Evolutionary conservation across 2,113 vertebrate species (phyloP).

Genomic region (Narcine bancroftii): DNA sequence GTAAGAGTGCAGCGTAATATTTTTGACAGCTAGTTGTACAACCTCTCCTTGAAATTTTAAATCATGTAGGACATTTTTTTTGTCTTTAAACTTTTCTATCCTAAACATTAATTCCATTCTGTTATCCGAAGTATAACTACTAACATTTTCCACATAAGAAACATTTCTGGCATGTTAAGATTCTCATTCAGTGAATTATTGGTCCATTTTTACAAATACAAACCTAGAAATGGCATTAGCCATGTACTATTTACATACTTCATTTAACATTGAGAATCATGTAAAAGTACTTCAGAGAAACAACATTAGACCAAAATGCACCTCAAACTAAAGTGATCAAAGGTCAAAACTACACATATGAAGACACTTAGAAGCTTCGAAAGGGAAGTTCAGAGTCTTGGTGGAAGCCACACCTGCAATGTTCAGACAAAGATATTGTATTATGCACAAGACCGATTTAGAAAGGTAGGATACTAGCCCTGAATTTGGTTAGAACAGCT

Average conservation of each 20-base stretch:
- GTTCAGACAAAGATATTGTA: neutral
- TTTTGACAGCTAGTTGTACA: neutral
- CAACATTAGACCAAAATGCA: neutral
- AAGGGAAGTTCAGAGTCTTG: neutral
- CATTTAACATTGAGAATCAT: neutral
- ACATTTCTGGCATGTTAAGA: neutral
- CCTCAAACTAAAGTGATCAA: neutral
- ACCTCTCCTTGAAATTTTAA: neutral
- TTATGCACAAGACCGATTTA: no score
- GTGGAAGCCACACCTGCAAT: neutral
- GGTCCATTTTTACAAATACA: neutral
- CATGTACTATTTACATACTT: neutral
- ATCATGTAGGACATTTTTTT: neutral
- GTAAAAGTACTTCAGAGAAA: neutral
- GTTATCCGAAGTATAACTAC: no score
- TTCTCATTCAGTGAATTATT: neutral
- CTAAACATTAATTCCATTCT: neutral
- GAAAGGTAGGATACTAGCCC: no score
- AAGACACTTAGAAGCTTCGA: neutral
- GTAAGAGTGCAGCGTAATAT: neutral
- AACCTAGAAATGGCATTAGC: neutral
- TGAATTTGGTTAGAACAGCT: no score
- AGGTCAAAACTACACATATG: neutral
- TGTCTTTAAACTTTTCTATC: neutral
- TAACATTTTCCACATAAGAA: neutral